phyloP scores from a whole-genome alignment of 2,797 vertebrate species.

The Neopelma chrysocephalum region DNA sequence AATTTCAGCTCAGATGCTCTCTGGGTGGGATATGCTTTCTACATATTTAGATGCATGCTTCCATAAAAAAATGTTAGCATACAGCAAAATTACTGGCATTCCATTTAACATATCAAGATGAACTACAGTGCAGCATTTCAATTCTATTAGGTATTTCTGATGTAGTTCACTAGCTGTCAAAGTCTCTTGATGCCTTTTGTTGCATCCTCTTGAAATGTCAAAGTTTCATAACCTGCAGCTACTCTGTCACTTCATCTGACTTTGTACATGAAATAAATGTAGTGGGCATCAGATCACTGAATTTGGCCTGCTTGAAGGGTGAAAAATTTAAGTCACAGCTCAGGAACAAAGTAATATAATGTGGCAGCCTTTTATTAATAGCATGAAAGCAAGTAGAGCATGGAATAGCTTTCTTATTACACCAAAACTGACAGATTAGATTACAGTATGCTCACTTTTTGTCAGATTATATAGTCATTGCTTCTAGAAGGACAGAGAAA shows the following conservation, averaged over 20 bases:
- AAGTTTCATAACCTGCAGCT: constrained; percentile 19
- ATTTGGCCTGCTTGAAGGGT: constrained; percentile 24
- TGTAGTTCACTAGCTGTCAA: not conserved
- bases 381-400: constrained; percentile 43
- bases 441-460: constrained; percentile 4
- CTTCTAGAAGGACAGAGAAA: not conserved
- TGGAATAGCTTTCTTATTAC: constrained; percentile 47
- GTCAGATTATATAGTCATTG: not conserved
- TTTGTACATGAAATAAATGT: constrained; percentile 7
- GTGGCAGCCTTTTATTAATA: constrained; percentile 48
- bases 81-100: not conserved
- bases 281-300: constrained; percentile 19
- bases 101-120: not conserved
- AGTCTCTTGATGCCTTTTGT: constrained; percentile 16
- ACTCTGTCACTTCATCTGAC: constrained; percentile 51
- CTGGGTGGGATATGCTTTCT: not conserved
- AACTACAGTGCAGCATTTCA: not conserved
- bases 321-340: constrained; percentile 31
- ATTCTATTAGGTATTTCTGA: not conserved
- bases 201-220: not conserved
- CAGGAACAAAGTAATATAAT: not conserved
- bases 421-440: constrained; percentile 5
- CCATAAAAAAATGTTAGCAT: not conserved
- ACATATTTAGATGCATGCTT: not conserved
- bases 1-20: not conserved